Conservation (phyloP, 1,140 invertebrate genomes). For the Triops cancriformis region DNA sequence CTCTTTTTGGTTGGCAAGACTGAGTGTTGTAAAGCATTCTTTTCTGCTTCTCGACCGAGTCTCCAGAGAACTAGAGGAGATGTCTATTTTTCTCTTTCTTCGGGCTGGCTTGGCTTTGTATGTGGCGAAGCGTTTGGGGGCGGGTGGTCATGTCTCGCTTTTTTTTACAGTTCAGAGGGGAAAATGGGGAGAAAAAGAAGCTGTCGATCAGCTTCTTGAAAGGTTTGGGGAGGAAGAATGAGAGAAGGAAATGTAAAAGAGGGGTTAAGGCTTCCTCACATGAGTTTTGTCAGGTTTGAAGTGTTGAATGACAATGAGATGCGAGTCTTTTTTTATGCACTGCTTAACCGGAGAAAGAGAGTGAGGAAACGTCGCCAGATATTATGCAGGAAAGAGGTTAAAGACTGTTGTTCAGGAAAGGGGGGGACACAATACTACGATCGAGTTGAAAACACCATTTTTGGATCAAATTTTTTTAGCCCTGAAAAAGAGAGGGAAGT, state of each 20-base stretch:
- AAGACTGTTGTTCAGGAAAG: background rate
- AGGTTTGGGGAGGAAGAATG: background rate
- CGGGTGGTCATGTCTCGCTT: background rate
- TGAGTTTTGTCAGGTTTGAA: conserved; percentile 14
- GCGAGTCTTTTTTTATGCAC: background rate
- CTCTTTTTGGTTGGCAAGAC: conserved; percentile 6
- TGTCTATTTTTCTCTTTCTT: conserved; percentile 11
- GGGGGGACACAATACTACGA: background rate
- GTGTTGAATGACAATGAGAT: conserved; percentile 13
- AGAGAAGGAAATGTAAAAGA: conserved; percentile 1
- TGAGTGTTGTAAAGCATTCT: conserved; percentile 14
- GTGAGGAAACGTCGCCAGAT: background rate
- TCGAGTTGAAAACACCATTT: background rate
- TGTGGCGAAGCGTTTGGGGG: background rate
- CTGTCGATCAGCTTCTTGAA: conserved; percentile 1
- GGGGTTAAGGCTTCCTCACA: background rate
- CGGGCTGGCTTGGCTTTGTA: background rate
- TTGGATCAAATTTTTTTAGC: too few relatives aligned
- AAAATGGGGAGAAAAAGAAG: background rate
- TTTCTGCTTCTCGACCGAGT: background rate
- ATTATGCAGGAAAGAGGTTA: conserved; percentile 1
- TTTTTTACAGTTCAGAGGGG: background rate
- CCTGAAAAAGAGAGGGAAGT: background rate
- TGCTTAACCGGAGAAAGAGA: background rate
- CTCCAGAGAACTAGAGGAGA: background rate